Percentiles rank a stretch among this genome's conserved stretches.
phyloP scores from a whole-genome alignment of 2,888 invertebrate genomes.

The Eulithis testata region DNA sequence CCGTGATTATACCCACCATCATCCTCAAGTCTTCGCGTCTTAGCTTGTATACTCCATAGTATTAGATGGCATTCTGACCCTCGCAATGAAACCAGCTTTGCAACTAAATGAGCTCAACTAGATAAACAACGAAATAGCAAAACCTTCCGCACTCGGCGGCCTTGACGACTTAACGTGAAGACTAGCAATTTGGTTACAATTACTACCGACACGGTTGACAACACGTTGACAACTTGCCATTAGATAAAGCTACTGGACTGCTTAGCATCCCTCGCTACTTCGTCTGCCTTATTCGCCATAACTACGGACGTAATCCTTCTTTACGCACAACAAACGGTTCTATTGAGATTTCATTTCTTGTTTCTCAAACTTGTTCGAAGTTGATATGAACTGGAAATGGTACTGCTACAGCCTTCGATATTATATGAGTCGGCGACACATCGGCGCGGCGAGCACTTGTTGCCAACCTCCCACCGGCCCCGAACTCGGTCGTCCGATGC shows the following conservation, averaged over 20 bases:
- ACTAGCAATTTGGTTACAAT: constrained; percentile 11
- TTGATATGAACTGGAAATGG: constrained; percentile 2
- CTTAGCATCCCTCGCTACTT: neutral
- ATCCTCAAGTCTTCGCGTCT: no score
- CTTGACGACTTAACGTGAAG: constrained; percentile 18
- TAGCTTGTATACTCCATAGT: no score
- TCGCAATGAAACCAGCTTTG: constrained; percentile 9
- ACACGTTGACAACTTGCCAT: constrained; percentile 4
- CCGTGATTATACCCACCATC: no score
- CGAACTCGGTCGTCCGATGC: constrained; percentile 9
- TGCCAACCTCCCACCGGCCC: constrained; percentile 25
- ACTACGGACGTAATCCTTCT: no score
- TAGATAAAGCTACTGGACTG: neutral
- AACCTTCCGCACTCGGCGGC: constrained; percentile 14
- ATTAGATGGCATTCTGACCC: constrained; percentile 3
- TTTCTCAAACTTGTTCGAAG: neutral
- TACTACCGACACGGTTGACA: constrained; percentile 8
- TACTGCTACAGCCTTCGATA: constrained; percentile 9
- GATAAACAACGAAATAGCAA: constrained; percentile 13
- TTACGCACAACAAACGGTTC: no score
- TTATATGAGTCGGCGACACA: constrained; percentile 30
- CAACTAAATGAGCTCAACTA: constrained; percentile 6
- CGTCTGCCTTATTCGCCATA: neutral
- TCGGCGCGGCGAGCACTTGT: constrained; percentile 39
- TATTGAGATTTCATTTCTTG: no score